Conservation (phyloP, 2,113 vertebrate species). For the Sorex araneus region DNA sequence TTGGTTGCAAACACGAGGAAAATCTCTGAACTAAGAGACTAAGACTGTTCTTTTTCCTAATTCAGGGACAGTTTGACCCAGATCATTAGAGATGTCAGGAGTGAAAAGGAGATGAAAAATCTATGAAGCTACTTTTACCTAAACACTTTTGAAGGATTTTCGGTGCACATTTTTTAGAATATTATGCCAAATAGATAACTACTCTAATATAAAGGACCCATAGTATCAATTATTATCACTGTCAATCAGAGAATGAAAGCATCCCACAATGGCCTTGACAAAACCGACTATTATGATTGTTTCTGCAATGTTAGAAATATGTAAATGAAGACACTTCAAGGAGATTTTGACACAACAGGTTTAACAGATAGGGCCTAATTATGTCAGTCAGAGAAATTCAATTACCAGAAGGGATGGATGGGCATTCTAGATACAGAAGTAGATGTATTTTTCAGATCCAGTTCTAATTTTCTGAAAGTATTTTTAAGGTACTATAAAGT, state of each 20-base stretch:
- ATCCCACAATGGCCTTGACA: constrained; percentile 80
- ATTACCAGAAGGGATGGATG: constrained; percentile 65
- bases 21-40: constrained; percentile 68
- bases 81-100: constrained; percentile 65
- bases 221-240: constrained; percentile 84
- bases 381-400: constrained; percentile 81
- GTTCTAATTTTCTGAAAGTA: constrained; percentile 3
- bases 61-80: constrained; percentile 73
- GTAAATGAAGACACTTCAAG: constrained; percentile 84
- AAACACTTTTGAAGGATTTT: constrained; percentile 76
- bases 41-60: constrained; percentile 68
- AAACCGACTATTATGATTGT: constrained; percentile 76
- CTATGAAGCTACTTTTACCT: constrained; percentile 67
- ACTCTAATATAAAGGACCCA: constrained; percentile 75
- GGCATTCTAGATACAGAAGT: constrained; percentile 58
- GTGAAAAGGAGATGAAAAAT: constrained; percentile 64
- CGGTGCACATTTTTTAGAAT: constrained; percentile 63
- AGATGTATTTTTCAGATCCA: constrained; percentile 30
- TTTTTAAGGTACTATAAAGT: constrained; percentile 37
- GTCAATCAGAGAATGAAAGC: constrained; percentile 83
- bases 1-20: constrained; percentile 48
- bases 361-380: constrained; percentile 82
- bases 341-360: constrained; percentile 85
- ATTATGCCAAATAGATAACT: constrained; percentile 79
- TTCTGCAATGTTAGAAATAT: constrained; percentile 79